These are phyloP conservation scores for Pseudomyrmex pallidus DNA, from an alignment of 1,140 invertebrate species.

Conservation along the genomic window DNA sequence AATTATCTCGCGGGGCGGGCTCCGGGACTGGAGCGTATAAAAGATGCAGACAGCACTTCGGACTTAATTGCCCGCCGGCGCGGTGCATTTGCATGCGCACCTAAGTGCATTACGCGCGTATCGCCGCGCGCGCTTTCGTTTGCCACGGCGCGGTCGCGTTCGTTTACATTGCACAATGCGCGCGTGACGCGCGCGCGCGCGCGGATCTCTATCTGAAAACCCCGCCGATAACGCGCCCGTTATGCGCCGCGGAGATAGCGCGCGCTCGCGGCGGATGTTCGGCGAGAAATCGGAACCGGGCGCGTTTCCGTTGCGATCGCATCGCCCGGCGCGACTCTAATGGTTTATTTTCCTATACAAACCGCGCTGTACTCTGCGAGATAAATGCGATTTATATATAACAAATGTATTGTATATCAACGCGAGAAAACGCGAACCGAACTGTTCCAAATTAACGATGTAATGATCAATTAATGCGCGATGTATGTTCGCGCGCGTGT, in stretches of 20 bases:
- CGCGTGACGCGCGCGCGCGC: background rate
- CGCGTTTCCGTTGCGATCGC: slow-evolving; percentile 9
- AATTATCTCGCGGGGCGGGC: slow-evolving; percentile 66
- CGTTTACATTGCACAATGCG: background rate
- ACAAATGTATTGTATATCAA: too few relatives aligned
- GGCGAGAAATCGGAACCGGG: slow-evolving; percentile 36
- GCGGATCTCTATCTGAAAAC: slow-evolving; percentile 45
- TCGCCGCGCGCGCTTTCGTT: slow-evolving; percentile 15
- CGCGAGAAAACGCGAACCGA: too few relatives aligned
- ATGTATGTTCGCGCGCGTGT: too few relatives aligned
- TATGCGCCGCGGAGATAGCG: slow-evolving; percentile 11
- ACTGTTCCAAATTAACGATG: too few relatives aligned
- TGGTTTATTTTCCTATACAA: background rate
- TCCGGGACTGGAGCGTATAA: slow-evolving; percentile 58
- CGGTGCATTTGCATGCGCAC: slow-evolving; percentile 62
- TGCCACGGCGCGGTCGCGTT: background rate
- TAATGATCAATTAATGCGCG: too few relatives aligned
- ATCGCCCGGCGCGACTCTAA: background rate
- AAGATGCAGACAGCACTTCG: slow-evolving; percentile 74
- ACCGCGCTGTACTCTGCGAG: background rate
- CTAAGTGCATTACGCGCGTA: slow-evolving; percentile 67
- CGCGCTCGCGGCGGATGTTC: background rate
- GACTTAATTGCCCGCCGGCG: slow-evolving; percentile 70
- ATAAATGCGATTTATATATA: too few relatives aligned
- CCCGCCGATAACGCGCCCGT: slow-evolving; percentile 27